phyloP scores from a whole-genome alignment of 1,140 invertebrate genomes.

The Saccostrea echinata region DNA sequence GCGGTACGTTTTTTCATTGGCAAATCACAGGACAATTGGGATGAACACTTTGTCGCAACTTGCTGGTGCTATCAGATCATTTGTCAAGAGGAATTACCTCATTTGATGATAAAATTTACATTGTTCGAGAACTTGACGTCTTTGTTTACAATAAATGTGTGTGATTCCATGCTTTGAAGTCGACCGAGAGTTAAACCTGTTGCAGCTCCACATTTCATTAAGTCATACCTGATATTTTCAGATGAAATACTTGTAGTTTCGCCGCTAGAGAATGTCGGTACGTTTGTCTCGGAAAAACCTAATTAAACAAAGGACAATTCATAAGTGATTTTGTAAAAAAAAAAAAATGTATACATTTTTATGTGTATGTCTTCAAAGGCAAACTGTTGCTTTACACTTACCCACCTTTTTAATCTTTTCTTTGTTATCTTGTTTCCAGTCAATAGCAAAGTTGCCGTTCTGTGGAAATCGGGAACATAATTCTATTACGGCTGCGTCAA shows the following conservation, averaged over 20 bases:
- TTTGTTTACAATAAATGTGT: background rate
- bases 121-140: background rate
- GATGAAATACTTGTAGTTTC: background rate
- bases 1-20: conserved; percentile 44
- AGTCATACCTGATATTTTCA: background rate
- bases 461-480: background rate
- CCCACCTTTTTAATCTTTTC: background rate
- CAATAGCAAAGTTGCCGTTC: background rate
- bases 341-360: background rate
- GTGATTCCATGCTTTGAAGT: background rate
- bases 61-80: background rate
- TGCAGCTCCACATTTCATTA: background rate
- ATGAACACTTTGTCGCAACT: conserved; percentile 25
- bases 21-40: conserved; percentile 21
- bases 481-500: background rate
- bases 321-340: background rate
- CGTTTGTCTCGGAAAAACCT: background rate
- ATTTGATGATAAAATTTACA: background rate
- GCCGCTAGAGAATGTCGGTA: background rate
- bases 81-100: background rate
- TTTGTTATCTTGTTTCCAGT: background rate
- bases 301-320: background rate
- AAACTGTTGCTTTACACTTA: background rate
- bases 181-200: background rate
- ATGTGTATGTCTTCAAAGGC: background rate